phyloP scores from a whole-genome alignment of 2,888 invertebrate genomes.

The Cantharis lateralis region DNA sequence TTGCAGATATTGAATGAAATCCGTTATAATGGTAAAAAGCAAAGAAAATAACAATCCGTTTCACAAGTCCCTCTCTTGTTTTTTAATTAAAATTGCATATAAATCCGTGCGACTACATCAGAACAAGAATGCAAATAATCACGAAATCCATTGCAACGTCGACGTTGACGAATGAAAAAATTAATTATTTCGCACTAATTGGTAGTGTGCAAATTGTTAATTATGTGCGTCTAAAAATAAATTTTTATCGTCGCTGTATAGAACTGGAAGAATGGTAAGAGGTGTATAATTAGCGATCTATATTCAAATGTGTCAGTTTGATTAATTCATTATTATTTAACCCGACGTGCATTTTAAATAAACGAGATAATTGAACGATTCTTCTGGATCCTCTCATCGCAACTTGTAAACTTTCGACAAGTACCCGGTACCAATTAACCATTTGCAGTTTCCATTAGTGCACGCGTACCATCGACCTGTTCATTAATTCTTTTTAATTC shows the following conservation, averaged over 20 bases:
- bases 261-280: constrained; percentile 2
- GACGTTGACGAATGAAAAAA: not conserved
- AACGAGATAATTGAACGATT: not conserved
- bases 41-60: not conserved
- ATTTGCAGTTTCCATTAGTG: not conserved
- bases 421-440: not conserved
- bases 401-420: not conserved
- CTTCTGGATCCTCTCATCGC: not conserved
- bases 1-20: not conserved
- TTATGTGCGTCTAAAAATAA: constrained; percentile 10
- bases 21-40: not conserved
- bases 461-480: not conserved
- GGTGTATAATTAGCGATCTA: constrained; percentile 27
- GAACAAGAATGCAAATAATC: not conserved
- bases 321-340: constrained; percentile 3
- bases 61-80: not conserved
- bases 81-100: not conserved
- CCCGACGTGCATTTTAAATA: not conserved
- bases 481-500: not conserved
- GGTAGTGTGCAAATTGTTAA: constrained; percentile 4
- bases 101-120: not conserved
- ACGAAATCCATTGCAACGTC: not conserved
- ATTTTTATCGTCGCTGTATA: constrained; percentile 1
- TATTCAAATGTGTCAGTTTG: constrained; percentile 29
- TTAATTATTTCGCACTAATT: not conserved